These are phyloP conservation scores for Pseudomyrmex gracilis DNA, from an alignment of 1,140 invertebrate genomes.

Conservation along the genomic window DNA sequence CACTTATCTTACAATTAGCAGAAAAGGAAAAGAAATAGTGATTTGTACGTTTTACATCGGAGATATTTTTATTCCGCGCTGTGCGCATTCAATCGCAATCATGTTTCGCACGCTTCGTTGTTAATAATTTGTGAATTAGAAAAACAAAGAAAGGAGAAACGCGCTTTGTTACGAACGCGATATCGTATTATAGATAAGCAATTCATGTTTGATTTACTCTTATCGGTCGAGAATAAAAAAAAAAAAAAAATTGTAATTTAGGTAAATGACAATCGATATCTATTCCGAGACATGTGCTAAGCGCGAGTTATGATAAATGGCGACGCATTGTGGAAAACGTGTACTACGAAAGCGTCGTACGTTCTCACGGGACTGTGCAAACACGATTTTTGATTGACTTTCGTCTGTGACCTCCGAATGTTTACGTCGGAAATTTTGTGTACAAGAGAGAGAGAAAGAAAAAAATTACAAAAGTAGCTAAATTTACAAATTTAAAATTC, in stretches of 20 bases:
- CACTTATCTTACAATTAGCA: slow-evolving; percentile 10
- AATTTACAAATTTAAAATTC: neutral
- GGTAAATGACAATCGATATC: slow-evolving; percentile 61
- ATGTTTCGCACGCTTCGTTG: slow-evolving; percentile 12
- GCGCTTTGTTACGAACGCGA: neutral
- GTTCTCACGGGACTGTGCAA: slow-evolving; percentile 17
- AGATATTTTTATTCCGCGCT: neutral
- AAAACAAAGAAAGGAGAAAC: neutral
- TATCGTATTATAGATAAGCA: slow-evolving; percentile 36
- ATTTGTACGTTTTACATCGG: neutral
- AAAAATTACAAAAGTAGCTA: neutral
- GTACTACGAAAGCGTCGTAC: slow-evolving; percentile 10
- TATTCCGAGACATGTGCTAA: slow-evolving; percentile 51
- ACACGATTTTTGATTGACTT: slow-evolving; percentile 25
- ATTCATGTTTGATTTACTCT: slow-evolving; percentile 24
- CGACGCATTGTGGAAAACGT: slow-evolving; percentile 51
- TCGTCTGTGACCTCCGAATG: neutral
- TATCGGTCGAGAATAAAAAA: slow-evolving; percentile 37
- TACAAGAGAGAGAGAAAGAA: neutral
- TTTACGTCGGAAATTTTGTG: no score
- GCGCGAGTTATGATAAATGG: slow-evolving; percentile 36
- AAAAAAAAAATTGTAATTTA: slow-evolving; percentile 55
- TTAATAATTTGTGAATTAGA: neutral
- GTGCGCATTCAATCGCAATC: neutral
- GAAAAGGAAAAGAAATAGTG: neutral